Percentiles rank a stretch among this genome's conserved stretches.
phyloP scores from a whole-genome alignment of 1,140 invertebrate genomes.

The Leptinotarsa undecemlineata region DNA sequence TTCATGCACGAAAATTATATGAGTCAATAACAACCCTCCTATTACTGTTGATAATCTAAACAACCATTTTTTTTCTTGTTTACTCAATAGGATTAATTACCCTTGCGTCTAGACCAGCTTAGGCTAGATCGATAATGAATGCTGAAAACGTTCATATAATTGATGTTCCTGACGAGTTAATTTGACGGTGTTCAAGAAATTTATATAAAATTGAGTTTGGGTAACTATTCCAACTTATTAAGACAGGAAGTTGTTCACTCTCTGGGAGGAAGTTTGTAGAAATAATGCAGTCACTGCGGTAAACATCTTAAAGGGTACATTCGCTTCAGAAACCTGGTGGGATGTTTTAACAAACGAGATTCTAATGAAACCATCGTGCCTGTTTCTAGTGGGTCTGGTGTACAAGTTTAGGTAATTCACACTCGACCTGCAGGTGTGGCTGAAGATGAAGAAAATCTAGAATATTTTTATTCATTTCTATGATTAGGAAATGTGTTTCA shows the following conservation, averaged over 20 bases:
- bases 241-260: not conserved
- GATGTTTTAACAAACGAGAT: not conserved
- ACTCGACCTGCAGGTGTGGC: too few species aligned
- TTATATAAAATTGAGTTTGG: not conserved
- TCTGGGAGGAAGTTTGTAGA: not conserved
- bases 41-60: not conserved
- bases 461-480: too few species aligned
- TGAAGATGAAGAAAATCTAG: too few species aligned
- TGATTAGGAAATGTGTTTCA: too few species aligned
- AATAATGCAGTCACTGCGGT: not conserved
- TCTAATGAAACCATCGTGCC: not conserved
- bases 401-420: too few species aligned
- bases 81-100: not conserved
- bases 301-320: not conserved
- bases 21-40: not conserved
- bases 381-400: not conserved
- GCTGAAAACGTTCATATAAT: not conserved
- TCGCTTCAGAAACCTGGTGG: not conserved
- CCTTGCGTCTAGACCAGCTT: not conserved
- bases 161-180: not conserved
- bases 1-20: not conserved
- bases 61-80: not conserved
- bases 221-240: not conserved
- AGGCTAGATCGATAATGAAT: not conserved
- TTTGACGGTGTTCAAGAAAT: not conserved